Base-by-base conservation (phyloP, 2,888 invertebrate species). In the Nudaria mundana region DNA sequence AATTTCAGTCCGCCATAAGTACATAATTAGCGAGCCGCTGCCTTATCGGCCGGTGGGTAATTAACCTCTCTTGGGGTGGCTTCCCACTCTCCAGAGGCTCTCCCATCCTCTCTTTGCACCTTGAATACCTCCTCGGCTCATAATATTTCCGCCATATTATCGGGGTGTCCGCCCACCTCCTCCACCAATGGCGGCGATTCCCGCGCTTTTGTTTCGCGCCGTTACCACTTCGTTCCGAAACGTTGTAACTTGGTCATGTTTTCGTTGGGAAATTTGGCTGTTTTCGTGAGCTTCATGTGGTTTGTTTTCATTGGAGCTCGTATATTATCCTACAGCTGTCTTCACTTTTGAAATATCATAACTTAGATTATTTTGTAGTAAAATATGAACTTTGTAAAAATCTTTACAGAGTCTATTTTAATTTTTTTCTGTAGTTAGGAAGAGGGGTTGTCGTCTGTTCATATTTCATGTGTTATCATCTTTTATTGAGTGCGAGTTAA, bases 81-180 rank as follows among this genome's bases (percentile, higher is more conserved):
- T 42, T 55, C 53, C 56, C 54, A 56, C 63, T 56, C 63, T 63
- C 63, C 54, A 5, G 37, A 47, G 51, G 60, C 50, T 55, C 57
- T 67, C 69, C 50, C 71, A 53, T 62, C 66, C 77, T 70, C 75
- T 71, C 67, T 45, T 37, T 70, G 72, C 76, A 79, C 84, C 87
- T 86, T 83, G 83, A 80, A 80, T 76, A 79, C 85, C 86, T 81
- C 86, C 87, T 84, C 73, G 70, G 56, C 48, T 67, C 74, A 81
- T 81, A 85, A 86, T 85, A 86, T 84, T 85, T 87, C 87, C 87
- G 87, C 87, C 87, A 87, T 88, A 87, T 86, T 87, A 87, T 79
- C 76, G 78, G 66, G 67, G 74, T 70, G 73, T 71, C 82, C 86
- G 86, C 87, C 88, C 79, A 83, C 77, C 85, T 86, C 81, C 86